Conservation (phyloP, 1,140 invertebrate species). For the Drosophila chauvacae region DNA sequence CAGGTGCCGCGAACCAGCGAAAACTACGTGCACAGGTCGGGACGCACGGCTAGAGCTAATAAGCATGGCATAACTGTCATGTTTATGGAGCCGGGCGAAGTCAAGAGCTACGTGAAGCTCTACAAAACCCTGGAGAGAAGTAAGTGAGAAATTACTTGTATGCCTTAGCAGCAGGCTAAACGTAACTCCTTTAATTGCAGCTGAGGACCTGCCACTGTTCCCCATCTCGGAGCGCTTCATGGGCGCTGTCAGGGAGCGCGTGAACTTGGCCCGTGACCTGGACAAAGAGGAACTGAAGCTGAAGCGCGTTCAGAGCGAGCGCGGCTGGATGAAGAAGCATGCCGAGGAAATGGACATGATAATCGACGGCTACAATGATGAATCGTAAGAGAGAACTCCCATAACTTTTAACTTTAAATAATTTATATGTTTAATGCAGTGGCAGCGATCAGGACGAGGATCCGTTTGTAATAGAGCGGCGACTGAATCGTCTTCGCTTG, state of each 20-base stretch:
- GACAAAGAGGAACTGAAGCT: conserved; percentile 90
- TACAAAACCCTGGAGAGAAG: conserved; percentile 93
- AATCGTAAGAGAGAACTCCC: conserved; percentile 36
- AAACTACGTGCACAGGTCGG: conserved; percentile 98
- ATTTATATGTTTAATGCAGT: conserved; percentile 14
- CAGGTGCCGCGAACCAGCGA: conserved; percentile 96
- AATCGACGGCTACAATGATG: conserved; percentile 88
- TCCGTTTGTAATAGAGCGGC: conserved; percentile 72
- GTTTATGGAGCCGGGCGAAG: conserved; percentile 95
- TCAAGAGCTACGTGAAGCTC: conserved; percentile 91
- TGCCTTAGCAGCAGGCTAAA: background rate
- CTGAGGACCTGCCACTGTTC: conserved; percentile 92
- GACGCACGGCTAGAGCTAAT: conserved; percentile 95
- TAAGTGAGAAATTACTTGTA: conserved; percentile 81
- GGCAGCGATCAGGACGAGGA: conserved; percentile 81
- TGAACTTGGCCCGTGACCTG: conserved; percentile 91
- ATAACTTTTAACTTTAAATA: background rate
- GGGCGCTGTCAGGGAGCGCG: conserved; percentile 88
- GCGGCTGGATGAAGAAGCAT: conserved; percentile 92
- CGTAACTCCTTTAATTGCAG: conserved; percentile 82
- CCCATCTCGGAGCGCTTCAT: conserved; percentile 90
- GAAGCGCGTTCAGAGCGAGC: conserved; percentile 88
- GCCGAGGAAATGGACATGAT: conserved; percentile 94
- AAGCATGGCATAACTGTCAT: conserved; percentile 96
- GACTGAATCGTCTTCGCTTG: conserved; percentile 81